These are phyloP conservation scores for Parnassius smintheus DNA, from an alignment of 2,888 invertebrate genomes.

Conservation along the genomic window DNA sequence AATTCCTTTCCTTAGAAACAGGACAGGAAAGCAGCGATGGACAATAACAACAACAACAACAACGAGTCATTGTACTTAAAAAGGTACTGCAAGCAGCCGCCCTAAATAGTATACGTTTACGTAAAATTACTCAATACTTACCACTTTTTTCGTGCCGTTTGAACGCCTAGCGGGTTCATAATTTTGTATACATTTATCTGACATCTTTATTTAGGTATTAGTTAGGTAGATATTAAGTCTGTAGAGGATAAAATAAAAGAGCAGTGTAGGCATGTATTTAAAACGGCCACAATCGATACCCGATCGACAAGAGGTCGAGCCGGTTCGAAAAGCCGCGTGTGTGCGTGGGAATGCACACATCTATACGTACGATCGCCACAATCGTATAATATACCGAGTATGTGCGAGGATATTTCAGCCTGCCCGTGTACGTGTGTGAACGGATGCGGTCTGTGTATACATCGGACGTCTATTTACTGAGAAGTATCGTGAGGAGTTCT, in stretches of 20 bases:
- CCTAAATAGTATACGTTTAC: no score
- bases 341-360: slow-evolving; percentile 34
- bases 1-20: no score
- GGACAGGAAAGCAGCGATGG: no score
- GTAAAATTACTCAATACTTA: no score
- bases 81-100: no score
- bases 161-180: no score
- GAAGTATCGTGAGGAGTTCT: slow-evolving; percentile 29
- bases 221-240: background rate
- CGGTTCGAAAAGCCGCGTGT: slow-evolving; percentile 42
- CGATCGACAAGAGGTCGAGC: slow-evolving; percentile 53
- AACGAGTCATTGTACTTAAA: no score
- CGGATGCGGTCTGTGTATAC: slow-evolving; percentile 58
- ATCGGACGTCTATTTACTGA: slow-evolving; percentile 35
- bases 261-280: slow-evolving; percentile 43
- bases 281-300: slow-evolving; percentile 61
- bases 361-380: slow-evolving; percentile 23
- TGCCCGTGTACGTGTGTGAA: slow-evolving; percentile 40
- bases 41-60: no score
- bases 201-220: background rate
- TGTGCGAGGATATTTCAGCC: slow-evolving; percentile 22
- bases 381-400: slow-evolving; percentile 25
- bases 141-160: no score
- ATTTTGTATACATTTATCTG: background rate
- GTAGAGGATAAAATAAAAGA: slow-evolving; percentile 6